phyloP scores from a whole-genome alignment of 2,888 invertebrate genomes.

The Agrochola lota region DNA sequence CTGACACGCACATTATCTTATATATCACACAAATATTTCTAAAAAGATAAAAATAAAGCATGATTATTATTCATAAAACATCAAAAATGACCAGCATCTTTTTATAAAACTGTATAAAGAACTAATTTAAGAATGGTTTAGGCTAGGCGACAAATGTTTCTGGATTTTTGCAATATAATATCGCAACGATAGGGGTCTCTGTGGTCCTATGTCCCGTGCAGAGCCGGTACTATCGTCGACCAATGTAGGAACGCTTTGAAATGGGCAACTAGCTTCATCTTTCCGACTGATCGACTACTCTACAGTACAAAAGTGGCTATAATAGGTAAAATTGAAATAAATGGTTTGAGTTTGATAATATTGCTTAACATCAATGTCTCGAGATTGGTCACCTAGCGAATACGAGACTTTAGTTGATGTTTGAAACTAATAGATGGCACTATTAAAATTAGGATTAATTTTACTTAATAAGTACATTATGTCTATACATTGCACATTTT shows the following conservation, averaged over 20 bases:
- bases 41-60: constrained; percentile 46
- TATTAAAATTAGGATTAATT: constrained; percentile 59
- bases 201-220: not conserved
- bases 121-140: constrained; percentile 22
- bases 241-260: not conserved
- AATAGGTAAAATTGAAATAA: too few relatives aligned
- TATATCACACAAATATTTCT: constrained; percentile 55
- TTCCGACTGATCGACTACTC: too few relatives aligned
- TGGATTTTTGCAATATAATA: not conserved
- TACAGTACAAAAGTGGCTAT: too few relatives aligned
- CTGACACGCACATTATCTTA: constrained; percentile 50
- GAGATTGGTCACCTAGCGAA: not conserved
- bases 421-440: constrained; percentile 65
- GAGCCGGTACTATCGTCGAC: not conserved
- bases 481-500: constrained; percentile 71
- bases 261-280: too few relatives aligned
- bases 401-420: constrained; percentile 42
- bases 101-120: constrained; percentile 47
- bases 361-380: not conserved
- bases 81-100: constrained; percentile 76
- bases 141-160: not conserved
- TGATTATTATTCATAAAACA: constrained; percentile 52
- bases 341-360: not conserved
- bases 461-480: constrained; percentile 68
- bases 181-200: not conserved